Conservation (phyloP, 2,113 vertebrate genomes). For the Pelobates fuscus region DNA sequence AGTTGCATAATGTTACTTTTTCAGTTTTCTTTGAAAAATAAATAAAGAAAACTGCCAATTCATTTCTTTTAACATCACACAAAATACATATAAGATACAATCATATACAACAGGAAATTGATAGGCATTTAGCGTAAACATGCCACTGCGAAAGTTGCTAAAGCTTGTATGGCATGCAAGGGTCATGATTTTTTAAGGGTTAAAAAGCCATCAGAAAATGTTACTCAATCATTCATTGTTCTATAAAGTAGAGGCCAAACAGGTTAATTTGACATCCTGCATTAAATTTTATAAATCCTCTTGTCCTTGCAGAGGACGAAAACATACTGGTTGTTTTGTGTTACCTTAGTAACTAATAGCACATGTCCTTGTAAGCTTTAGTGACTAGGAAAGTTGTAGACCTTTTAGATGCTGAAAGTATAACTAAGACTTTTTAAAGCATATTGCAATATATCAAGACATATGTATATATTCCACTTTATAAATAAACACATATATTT, state of each 20-base stretch:
- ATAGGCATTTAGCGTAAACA: neutral
- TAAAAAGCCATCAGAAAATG: slow-evolving; percentile 41
- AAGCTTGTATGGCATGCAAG: neutral
- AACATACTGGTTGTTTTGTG: slow-evolving; percentile 61
- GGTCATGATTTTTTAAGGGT: neutral
- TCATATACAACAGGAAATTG: neutral
- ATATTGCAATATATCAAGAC: neutral
- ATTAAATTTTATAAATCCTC: slow-evolving; percentile 61
- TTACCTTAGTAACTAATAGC: slow-evolving; percentile 72
- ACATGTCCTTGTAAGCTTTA: slow-evolving; percentile 61
- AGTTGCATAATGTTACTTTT: no score
- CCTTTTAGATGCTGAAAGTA: slow-evolving; percentile 55
- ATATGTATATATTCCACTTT: neutral
- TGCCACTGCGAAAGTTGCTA: neutral
- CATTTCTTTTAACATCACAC: no score
- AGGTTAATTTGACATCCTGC: slow-evolving; percentile 64
- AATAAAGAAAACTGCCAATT: no score
- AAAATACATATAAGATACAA: no score
- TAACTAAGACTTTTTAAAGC: slow-evolving; percentile 46
- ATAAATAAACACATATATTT: no score
- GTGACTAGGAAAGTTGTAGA: slow-evolving; percentile 63
- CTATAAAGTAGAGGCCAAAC: slow-evolving; percentile 54
- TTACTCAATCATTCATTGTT: slow-evolving; percentile 53
- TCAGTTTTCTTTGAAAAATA: no score
- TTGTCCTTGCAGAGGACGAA: slow-evolving; percentile 68